Conservation (phyloP, 2,888 invertebrate genomes). For the Teleiodes luculella region DNA sequence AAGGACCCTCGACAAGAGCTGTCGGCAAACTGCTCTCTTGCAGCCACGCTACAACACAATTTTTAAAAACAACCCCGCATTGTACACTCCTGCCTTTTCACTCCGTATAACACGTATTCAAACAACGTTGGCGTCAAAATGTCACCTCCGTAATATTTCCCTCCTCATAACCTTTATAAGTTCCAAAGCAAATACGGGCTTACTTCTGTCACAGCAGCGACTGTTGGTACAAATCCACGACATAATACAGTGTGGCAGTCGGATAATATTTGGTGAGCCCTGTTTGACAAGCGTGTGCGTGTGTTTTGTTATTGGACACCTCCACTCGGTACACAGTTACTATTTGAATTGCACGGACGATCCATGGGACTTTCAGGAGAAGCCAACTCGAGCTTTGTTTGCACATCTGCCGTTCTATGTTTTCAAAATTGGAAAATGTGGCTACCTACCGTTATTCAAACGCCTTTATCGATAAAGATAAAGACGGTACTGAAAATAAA, state of each 20-base stretch:
- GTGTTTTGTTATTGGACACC: constrained; percentile 74
- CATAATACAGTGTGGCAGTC: constrained; percentile 63
- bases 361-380: constrained; percentile 55
- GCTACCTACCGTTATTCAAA: constrained; percentile 36
- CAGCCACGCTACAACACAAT: constrained; percentile 51
- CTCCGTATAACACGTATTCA: constrained; percentile 20
- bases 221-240: constrained; percentile 64
- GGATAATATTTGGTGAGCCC: constrained; percentile 69
- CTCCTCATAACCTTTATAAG: constrained; percentile 51
- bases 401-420: constrained; percentile 38
- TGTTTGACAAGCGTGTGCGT: constrained; percentile 74
- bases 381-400: constrained; percentile 42
- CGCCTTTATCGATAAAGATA: constrained; percentile 47
- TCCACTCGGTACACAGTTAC: constrained; percentile 62
- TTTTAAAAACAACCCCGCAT: constrained; percentile 44
- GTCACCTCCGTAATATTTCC: constrained; percentile 37
- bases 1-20: constrained; percentile 54
- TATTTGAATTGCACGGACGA: constrained; percentile 62
- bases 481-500: constrained; percentile 53
- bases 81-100: constrained; percentile 39
- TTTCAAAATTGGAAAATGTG: constrained; percentile 35
- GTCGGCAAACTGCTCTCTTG: constrained; percentile 66
- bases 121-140: constrained; percentile 27
- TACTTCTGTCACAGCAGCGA: constrained; percentile 56
- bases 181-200: constrained; percentile 57